Conservation (phyloP, 1,140 invertebrate species). For the Nilaparvata lugens region DNA sequence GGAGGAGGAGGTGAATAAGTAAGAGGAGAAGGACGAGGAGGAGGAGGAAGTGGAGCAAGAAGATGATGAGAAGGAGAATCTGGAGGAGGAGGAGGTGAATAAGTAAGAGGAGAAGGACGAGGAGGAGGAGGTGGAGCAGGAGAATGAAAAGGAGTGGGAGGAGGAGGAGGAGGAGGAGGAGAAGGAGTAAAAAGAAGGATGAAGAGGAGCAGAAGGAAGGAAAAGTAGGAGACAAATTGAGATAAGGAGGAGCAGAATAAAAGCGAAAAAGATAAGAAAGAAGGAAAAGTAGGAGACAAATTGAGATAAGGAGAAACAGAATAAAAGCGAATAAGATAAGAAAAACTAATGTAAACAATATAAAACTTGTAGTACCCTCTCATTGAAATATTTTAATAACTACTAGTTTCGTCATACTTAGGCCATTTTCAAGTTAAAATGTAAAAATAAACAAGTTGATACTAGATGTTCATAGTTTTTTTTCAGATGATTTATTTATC, state of each 20-base stretch:
- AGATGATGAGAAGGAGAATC: not conserved
- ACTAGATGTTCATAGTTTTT: too few species aligned
- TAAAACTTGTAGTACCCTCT: too few species aligned
- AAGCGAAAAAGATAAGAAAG: slow-evolving; percentile 10
- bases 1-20: not conserved
- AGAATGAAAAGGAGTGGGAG: not conserved
- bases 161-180: not conserved
- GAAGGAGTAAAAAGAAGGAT: not conserved
- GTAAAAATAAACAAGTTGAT: too few species aligned
- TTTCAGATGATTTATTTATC: too few species aligned
- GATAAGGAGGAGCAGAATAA: too few species aligned
- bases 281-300: too few species aligned
- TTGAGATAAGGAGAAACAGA: too few species aligned
- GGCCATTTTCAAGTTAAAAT: too few species aligned
- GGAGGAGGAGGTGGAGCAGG: not conserved
- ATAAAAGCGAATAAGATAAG: too few species aligned
- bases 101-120: not conserved
- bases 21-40: not conserved
- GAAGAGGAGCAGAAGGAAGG: not conserved
- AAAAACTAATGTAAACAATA: too few species aligned
- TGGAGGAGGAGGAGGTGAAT: not conserved
- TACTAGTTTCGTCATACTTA: too few species aligned
- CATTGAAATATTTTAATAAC: too few species aligned
- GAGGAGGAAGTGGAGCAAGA: not conserved
- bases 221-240: slow-evolving; percentile 26